Evolutionary conservation across 2,888 invertebrate species (phyloP).

Genomic region (Hyles lineata): DNA sequence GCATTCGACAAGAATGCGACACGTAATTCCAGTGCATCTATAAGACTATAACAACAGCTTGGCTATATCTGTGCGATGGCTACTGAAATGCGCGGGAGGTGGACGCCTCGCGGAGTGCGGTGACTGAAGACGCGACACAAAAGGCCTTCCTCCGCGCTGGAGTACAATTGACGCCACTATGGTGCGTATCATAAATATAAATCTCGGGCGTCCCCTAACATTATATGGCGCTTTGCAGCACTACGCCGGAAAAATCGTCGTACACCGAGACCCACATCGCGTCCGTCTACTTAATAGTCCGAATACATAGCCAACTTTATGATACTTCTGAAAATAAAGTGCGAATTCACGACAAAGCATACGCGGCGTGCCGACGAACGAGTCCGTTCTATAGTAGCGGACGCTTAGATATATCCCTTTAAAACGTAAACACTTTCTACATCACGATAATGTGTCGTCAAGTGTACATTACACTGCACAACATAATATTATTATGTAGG

Average conservation of each 20-base stretch:
- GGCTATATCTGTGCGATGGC: not conserved
- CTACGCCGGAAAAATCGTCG: constrained; percentile 53
- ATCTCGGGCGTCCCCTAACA: constrained; percentile 59
- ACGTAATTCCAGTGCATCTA: not conserved
- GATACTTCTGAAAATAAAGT: constrained; percentile 29
- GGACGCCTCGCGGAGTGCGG: not conserved
- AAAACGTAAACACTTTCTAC: constrained; percentile 45
- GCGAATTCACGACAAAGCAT: constrained; percentile 27
- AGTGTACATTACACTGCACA: constrained; percentile 53
- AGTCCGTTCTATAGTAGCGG: constrained; percentile 41
- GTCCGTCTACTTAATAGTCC: constrained; percentile 35
- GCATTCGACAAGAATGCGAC: not conserved
- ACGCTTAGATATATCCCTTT: constrained; percentile 43
- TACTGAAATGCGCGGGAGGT: not conserved
- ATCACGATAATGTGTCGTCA: constrained; percentile 51
- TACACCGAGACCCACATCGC: constrained; percentile 40
- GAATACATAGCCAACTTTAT: constrained; percentile 14
- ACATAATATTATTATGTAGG: constrained; percentile 22
- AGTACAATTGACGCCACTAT: constrained; percentile 64
- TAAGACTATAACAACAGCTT: too few species aligned
- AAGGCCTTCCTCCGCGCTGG: constrained; percentile 51
- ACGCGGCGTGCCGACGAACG: constrained; percentile 29
- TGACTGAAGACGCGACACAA: constrained; percentile 45
- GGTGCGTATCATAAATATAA: constrained; percentile 65
- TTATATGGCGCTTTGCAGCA: constrained; percentile 54